Evolutionary conservation across 2,797 vertebrate genomes (phyloP).

Genomic region (Galago senegalensis): DNA sequence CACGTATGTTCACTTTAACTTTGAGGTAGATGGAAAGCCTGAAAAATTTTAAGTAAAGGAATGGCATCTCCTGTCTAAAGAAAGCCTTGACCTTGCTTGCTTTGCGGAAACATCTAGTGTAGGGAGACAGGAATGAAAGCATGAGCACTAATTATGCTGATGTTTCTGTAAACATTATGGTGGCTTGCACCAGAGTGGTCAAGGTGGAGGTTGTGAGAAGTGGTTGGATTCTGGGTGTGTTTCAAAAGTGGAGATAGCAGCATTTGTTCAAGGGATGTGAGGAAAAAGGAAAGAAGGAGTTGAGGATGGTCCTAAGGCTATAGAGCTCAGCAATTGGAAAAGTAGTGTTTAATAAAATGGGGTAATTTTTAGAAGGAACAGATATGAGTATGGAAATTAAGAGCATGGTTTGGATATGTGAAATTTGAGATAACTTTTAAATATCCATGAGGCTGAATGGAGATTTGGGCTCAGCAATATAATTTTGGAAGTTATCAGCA

Average conservation of each 20-base stretch:
- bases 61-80: neutral
- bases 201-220: neutral
- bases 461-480: neutral
- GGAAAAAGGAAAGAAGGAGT: neutral
- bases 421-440: neutral
- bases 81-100: neutral
- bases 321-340: neutral
- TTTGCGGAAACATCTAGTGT: neutral
- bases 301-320: neutral
- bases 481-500: neutral
- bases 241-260: conserved; percentile 1
- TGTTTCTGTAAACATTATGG: neutral
- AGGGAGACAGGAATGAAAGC: neutral
- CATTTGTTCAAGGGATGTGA: neutral
- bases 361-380: neutral
- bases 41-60: neutral
- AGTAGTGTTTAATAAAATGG: conserved; percentile 14
- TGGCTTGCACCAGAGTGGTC: neutral
- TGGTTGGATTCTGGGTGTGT: neutral
- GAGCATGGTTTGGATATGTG: neutral
- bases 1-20: conserved; percentile 1
- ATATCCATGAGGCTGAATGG: neutral
- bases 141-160: neutral
- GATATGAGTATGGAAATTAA: neutral
- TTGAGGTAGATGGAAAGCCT: neutral